Evolutionary conservation across 92 coral and sea anemone genomes (phyloP).

Genomic region (Pocillopora grandis): DNA sequence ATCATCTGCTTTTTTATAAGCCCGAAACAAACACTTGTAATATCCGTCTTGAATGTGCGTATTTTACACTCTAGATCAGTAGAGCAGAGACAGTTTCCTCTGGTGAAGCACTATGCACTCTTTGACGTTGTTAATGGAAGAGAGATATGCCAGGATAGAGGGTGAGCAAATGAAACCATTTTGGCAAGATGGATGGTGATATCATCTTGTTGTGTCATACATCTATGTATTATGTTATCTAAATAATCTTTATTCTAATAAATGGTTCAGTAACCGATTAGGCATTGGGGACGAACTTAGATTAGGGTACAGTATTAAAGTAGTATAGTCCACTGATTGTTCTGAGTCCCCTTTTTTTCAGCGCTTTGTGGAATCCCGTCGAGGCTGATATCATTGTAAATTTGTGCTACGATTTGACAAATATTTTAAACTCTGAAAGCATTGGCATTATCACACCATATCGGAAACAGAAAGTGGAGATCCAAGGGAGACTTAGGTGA

Average conservation of each 20-base stretch:
- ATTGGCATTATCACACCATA: slow-evolving; percentile 94
- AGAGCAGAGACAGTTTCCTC: slow-evolving; percentile 63
- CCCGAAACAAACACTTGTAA: too few species aligned
- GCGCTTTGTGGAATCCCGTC: slow-evolving; percentile 62
- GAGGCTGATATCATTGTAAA: slow-evolving; percentile 53
- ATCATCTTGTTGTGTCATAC: too few species aligned
- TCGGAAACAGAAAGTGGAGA: slow-evolving; percentile 63
- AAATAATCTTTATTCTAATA: too few species aligned
- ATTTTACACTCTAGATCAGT: slow-evolving; percentile 53
- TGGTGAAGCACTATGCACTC: slow-evolving; percentile 72
- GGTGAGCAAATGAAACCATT: slow-evolving; percentile 47
- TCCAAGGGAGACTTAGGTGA: slow-evolving; percentile 48
- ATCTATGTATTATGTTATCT: too few species aligned
- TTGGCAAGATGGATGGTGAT: background rate
- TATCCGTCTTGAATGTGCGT: background rate
- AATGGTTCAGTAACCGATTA: too few species aligned
- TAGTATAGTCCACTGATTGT: too few species aligned
- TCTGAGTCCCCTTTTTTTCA: background rate
- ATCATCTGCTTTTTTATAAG: too few species aligned
- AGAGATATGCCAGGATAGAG: slow-evolving; percentile 59
- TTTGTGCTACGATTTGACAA: slow-evolving; percentile 40
- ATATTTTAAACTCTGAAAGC: slow-evolving; percentile 35
- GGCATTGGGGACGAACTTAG: too few species aligned
- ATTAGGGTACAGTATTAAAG: too few species aligned
- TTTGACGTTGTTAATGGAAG: slow-evolving; percentile 70